Evolutionary conservation across 2,797 vertebrate species (phyloP), one percentile per base, ranked within the genome.

Genomic region (Bovichtus diacanthus): DNA sequence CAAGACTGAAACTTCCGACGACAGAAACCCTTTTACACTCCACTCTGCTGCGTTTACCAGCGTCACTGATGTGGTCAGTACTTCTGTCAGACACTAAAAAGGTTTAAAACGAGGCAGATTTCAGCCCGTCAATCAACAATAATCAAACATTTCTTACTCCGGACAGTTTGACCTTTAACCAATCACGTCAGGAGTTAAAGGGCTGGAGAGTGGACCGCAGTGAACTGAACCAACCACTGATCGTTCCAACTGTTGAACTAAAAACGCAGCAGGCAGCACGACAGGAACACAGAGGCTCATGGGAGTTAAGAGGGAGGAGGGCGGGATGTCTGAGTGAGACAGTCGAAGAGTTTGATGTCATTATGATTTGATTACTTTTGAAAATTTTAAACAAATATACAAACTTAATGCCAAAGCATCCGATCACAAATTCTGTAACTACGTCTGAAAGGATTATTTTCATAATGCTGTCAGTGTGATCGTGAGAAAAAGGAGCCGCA

Each of bases 151-250:
- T 29, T 3, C 16, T 29, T 23, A 7, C 15, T 11, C 54, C 39
- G 18, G 46, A 23, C 15, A 38, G 29, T 58, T 58, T 43, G 23
- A 67, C 25, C 25, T 23, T 39, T 58, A 50, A 49, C 34, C 61
- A 44, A 27, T 62, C 10, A 9, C 12, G 5, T 58, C 12, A 7
- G 25, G 47, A 58, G 62, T 19, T 1, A 21, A 16, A 54, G 29
- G 68, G 74, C 27, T 53, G 73, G 80, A 80, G 80, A 74, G 80
- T 18, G 62, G 67, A 76, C 62, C 2, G 62, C 80, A 59, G 79
- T 0, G 76, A 85, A 89, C 90, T 73, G 86, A 82, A 92, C 88
- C 84, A 92, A 89, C 84, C 89, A 91, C 88, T 94, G 92, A 93
- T 90, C 80, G 87, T 89, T 93, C 87, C 86, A 86, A 90, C 84